phyloP scores from a whole-genome alignment of 2,888 invertebrate genomes.

The Habroteleia sp. region DNA sequence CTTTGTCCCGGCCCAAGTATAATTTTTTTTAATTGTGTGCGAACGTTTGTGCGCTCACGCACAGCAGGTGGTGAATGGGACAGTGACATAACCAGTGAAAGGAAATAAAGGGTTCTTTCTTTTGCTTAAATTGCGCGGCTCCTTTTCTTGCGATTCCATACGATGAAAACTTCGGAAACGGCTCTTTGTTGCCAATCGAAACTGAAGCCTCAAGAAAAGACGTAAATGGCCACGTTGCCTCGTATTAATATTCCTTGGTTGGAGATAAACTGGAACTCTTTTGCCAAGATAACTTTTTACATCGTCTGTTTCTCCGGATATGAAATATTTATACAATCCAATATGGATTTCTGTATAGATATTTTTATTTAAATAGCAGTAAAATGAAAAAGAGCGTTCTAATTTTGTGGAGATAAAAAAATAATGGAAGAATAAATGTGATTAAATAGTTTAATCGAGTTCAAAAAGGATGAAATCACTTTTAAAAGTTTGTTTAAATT shows the following conservation, averaged over 20 bases:
- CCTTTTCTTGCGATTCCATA: slow-evolving; percentile 8
- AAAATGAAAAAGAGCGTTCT: no score
- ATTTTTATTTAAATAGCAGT: no score
- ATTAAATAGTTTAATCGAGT: no score
- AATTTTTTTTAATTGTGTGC: slow-evolving; percentile 52
- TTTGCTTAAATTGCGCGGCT: slow-evolving; percentile 30
- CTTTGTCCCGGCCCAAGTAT: slow-evolving; percentile 41
- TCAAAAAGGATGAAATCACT: no score
- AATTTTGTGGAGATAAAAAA: no score
- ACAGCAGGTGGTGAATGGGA: slow-evolving; percentile 62
- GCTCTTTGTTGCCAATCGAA: background rate
- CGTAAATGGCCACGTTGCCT: background rate
- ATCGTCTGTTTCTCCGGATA: no score
- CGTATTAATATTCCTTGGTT: background rate
- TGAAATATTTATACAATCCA: no score
- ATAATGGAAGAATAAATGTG: no score
- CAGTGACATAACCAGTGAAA: slow-evolving; percentile 57
- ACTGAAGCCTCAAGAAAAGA: slow-evolving; percentile 5
- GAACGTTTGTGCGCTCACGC: slow-evolving; percentile 52
- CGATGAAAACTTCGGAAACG: slow-evolving; percentile 12
- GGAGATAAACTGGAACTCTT: no score
- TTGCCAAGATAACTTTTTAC: no score
- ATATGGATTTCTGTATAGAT: no score
- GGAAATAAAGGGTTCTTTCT: slow-evolving; percentile 57
- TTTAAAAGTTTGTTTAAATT: no score